phyloP scores from a whole-genome alignment of 2,797 vertebrate genomes.

The Channallabes apus region DNA sequence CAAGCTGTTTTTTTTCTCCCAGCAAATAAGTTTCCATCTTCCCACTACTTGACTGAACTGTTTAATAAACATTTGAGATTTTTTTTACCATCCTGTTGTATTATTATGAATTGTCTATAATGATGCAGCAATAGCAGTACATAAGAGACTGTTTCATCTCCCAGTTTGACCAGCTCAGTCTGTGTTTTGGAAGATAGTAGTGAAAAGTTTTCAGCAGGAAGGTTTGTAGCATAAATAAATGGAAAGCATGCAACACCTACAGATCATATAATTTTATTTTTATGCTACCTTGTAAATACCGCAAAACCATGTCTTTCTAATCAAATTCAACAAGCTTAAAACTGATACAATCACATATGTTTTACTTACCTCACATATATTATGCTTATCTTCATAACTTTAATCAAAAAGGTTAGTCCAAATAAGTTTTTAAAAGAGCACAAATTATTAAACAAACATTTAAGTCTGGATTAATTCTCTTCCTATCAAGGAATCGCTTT shows the following conservation, averaged over 20 bases:
- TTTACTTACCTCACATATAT: slow-evolving; percentile 1
- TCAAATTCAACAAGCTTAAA: background rate
- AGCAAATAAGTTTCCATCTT: background rate
- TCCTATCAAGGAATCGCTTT: background rate
- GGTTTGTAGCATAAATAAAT: background rate
- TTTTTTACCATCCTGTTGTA: background rate
- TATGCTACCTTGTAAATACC: background rate
- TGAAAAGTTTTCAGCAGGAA: background rate
- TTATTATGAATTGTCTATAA: background rate
- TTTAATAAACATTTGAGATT: background rate
- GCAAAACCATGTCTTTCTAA: background rate
- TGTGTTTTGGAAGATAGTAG: background rate
- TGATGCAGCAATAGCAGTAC: background rate
- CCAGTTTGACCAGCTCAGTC: background rate
- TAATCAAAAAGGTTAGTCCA: background rate
- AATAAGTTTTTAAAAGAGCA: background rate
- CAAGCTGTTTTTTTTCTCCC: background rate
- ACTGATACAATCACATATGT: background rate
- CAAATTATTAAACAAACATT: background rate
- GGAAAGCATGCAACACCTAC: background rate
- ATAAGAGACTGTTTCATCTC: background rate
- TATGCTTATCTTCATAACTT: background rate
- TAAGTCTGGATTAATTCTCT: background rate
- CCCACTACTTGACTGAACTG: background rate
- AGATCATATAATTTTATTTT: background rate